Conservation (phyloP, 2,888 invertebrate genomes). For the Athalia circularis region DNA sequence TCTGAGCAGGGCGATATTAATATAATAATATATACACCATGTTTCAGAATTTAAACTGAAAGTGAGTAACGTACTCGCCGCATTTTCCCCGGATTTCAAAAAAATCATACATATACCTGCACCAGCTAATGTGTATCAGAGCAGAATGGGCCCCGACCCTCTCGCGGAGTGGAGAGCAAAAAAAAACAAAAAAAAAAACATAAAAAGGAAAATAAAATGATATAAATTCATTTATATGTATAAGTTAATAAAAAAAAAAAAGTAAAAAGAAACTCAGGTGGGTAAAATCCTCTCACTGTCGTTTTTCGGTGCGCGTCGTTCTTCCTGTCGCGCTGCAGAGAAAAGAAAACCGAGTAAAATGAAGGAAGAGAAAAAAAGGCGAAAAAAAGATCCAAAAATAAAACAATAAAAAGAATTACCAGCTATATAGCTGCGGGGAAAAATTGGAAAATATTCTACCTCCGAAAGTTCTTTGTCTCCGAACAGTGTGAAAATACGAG, state of each 20-base stretch:
- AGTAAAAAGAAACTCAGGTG: background rate
- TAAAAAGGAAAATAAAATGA: no score
- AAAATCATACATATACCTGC: background rate
- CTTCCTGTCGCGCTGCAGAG: no score
- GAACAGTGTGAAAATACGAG: no score
- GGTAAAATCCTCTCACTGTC: conserved; percentile 23
- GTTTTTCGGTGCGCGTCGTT: conserved; percentile 3
- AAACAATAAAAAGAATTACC: conserved; percentile 26
- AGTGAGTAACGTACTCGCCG: no score
- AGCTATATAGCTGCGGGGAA: background rate
- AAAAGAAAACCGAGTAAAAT: no score
- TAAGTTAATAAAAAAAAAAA: no score
- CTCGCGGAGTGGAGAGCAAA: background rate
- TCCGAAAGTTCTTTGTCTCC: conserved; percentile 33
- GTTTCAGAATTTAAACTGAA: background rate
- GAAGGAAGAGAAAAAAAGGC: no score
- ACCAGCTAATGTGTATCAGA: background rate
- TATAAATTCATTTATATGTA: no score
- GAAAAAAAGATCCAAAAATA: background rate
- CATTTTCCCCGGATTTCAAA: background rate
- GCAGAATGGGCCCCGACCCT: background rate
- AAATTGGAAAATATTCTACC: conserved; percentile 5
- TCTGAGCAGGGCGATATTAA: no score
- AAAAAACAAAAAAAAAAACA: no score
- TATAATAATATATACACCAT: no score